Base-by-base conservation (phyloP, 2,888 invertebrate genomes). In the Eucriotettix oculatus region DNA sequence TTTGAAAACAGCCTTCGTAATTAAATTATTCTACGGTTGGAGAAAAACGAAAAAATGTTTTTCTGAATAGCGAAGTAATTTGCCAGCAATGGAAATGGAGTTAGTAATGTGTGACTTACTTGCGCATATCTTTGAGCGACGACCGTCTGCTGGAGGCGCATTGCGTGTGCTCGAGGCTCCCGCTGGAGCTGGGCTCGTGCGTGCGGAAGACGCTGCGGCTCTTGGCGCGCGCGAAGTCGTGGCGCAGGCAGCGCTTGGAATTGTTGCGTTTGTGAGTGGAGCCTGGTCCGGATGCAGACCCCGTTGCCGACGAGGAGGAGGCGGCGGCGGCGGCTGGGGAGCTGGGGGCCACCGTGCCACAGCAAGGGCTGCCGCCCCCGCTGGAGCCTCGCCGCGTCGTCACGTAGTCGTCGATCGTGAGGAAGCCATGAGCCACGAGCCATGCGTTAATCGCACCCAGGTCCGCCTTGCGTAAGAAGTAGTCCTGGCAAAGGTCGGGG, bases 81-180 rank as follows among this genome's bases (percentile, higher is more conserved):
- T n/a, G n/a, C n/a, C n/a, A n/a, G n/a, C n/a, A n/a, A n/a, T n/a
- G n/a, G n/a, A n/a, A n/a, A n/a, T n/a, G n/a, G n/a, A 11, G 1
- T 40, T 12, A 48, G 9, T 48, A 48, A 48, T 48, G 2, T 48
- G 17, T n/a, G 12, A 65, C 68, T 67, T 61, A 70, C 70, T 76
- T 77, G 55, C 77, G 68, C 76, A 78, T 75, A 64, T 76, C 77
- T 65, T 76, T 76, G 53, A 78, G 67, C 59, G 75, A 76, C 60
- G 73, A 75, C 57, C 78, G 65, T 42, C 77, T 64, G 66, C 74
- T 70, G 56, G 61, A 59, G 12, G 60, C 41, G 9, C 43, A 42
- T 1, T 52, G 55, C 9, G 65, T 61, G 42, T 65, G 63, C 54
- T 59, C 41, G 41, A 10, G 12, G 16, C 52, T n/a, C 41, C 62